Evolutionary conservation across 1,140 invertebrate genomes (phyloP).

Genomic region (Acromyrmex heyeri): DNA sequence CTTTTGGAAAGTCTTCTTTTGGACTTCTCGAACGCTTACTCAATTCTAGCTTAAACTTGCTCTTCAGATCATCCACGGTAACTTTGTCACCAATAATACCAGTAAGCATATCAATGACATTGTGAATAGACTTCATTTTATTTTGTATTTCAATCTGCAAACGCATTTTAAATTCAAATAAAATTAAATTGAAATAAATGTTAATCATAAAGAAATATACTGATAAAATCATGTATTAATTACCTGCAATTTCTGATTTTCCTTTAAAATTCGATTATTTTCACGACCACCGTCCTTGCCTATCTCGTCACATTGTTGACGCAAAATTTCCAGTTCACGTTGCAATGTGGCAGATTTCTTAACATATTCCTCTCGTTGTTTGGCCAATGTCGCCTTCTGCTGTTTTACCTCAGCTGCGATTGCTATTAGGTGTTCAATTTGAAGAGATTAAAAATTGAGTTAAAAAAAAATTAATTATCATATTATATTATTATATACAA

Average conservation of each 20-base stretch:
- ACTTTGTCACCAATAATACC: constrained; percentile 91
- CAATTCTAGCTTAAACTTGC: constrained; percentile 82
- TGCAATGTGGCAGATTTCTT: constrained; percentile 90
- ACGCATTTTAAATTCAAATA: constrained; percentile 20
- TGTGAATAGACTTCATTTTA: constrained; percentile 93
- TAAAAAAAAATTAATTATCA: not conserved
- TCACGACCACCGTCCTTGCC: constrained; percentile 89
- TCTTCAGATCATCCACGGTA: constrained; percentile 84
- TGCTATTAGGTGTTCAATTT: constrained; percentile 86
- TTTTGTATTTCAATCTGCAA: constrained; percentile 93
- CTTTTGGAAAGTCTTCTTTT: constrained; percentile 83
- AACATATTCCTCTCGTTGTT: constrained; percentile 92
- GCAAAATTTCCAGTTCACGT: constrained; percentile 91
- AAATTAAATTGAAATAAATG: constrained; percentile 35
- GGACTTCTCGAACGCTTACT: constrained; percentile 82
- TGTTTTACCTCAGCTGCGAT: constrained; percentile 93
- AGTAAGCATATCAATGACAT: constrained; percentile 94
- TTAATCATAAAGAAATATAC: not conserved
- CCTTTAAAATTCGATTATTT: constrained; percentile 91
- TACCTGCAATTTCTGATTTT: constrained; percentile 94
- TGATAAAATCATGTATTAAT: constrained; percentile 44
- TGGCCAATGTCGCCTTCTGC: constrained; percentile 91
- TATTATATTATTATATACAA: too few relatives aligned
- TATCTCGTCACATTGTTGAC: constrained; percentile 92
- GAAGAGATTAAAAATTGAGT: constrained; percentile 58